phyloP scores from a whole-genome alignment of 2,888 invertebrate species.

The Tanytarsus gracilentus region DNA sequence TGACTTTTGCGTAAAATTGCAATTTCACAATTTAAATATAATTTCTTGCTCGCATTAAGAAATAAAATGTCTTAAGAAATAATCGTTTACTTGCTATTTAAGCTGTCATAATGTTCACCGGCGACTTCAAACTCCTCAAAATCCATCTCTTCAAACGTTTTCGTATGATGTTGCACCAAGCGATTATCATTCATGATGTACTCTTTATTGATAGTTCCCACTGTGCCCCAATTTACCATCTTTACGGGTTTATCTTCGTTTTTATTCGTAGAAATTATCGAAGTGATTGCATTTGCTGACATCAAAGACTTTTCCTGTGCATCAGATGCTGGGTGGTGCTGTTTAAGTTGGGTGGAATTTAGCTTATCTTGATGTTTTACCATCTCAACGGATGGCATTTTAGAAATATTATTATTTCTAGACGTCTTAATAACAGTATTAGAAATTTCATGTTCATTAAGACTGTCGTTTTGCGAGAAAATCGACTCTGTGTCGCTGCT shows the following conservation, averaged over 20 bases:
- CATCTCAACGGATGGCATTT: constrained; percentile 24
- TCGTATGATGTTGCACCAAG: constrained; percentile 50
- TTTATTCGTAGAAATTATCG: constrained; percentile 25
- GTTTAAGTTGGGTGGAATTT: constrained; percentile 1
- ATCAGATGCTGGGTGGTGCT: background rate
- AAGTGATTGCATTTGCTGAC: no score
- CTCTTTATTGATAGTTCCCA: constrained; percentile 47
- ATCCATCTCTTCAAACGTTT: constrained; percentile 72
- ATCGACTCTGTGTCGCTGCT: background rate
- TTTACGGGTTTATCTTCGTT: constrained; percentile 29
- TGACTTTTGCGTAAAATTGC: background rate
- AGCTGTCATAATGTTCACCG: constrained; percentile 50
- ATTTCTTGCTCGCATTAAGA: background rate
- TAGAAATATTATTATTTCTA: background rate
- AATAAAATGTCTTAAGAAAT: background rate
- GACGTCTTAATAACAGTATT: background rate
- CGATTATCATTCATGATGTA: constrained; percentile 54
- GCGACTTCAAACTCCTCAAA: constrained; percentile 73
- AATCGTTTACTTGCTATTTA: constrained; percentile 41
- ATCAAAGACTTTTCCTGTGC: background rate
- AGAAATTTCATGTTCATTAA: constrained; percentile 14
- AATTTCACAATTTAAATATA: background rate
- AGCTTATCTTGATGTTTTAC: constrained; percentile 32
- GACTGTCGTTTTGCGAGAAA: constrained; percentile 31
- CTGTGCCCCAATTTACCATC: constrained; percentile 33